These are phyloP conservation scores for Okapia johnstoni DNA, from an alignment of 2,113 vertebrate species.

Conservation along the genomic window DNA sequence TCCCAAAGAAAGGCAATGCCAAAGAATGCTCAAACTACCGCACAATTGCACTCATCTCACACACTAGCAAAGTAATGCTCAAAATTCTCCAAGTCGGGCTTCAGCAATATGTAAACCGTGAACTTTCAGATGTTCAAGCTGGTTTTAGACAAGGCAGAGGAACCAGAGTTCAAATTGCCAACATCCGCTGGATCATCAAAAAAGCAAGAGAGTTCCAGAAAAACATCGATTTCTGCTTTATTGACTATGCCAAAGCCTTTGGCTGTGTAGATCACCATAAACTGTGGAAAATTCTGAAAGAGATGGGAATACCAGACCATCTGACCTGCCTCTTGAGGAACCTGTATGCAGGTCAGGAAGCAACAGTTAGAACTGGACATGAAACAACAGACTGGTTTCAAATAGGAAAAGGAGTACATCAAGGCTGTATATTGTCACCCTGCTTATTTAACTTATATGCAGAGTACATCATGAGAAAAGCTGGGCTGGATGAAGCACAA, in stretches of 20 bases:
- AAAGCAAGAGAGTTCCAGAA: not conserved
- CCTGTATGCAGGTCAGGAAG: not conserved
- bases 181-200: fast-evolving
- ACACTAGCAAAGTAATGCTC: fast-evolving
- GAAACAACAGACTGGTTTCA: not conserved
- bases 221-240: not conserved
- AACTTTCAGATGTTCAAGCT: not conserved
- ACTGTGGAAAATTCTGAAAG: not conserved
- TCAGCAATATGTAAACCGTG: not conserved
- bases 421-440: not conserved
- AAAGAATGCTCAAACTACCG: not conserved
- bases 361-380: not conserved
- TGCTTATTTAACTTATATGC: not conserved
- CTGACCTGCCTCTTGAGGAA: not conserved
- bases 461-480: not conserved
- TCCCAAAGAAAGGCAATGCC: not conserved
- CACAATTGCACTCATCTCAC: not conserved
- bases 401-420: not conserved
- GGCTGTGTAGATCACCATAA: not conserved
- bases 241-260: not conserved
- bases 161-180: not conserved
- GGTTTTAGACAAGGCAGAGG: not conserved
- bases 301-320: not conserved
- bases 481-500: not conserved
- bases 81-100: not conserved